Conservation (phyloP, 2,113 vertebrate genomes). For the Silurus asotus region DNA sequence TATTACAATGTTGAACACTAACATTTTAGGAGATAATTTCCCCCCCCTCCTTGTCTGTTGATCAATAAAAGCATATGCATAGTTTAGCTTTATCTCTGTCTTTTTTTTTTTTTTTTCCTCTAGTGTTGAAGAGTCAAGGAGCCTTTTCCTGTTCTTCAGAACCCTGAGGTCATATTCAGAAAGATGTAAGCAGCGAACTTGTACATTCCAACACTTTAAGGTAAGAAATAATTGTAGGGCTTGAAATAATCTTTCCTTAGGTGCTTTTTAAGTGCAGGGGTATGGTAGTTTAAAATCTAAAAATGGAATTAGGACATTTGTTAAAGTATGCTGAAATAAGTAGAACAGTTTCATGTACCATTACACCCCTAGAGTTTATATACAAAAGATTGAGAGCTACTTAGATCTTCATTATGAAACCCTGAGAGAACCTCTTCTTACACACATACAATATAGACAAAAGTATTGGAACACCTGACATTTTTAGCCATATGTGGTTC, state of each 20-base stretch:
- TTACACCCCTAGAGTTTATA: too few relatives aligned
- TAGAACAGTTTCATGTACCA: too few relatives aligned
- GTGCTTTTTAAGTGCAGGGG: neutral
- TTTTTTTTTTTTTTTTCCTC: conserved; percentile 39
- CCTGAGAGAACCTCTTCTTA: too few relatives aligned
- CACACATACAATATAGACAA: too few relatives aligned
- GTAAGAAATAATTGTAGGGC: conserved; percentile 64
- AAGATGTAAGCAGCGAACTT: conserved; percentile 74
- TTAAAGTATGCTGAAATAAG: too few relatives aligned
- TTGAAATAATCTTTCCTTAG: neutral
- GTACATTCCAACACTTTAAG: conserved; percentile 85
- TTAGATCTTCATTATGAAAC: too few relatives aligned
- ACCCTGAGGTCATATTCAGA: conserved; percentile 79
- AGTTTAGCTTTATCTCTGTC: neutral
- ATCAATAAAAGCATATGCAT: neutral
- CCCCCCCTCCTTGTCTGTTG: neutral
- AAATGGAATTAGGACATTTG: too few relatives aligned
- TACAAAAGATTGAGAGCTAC: neutral
- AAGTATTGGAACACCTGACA: too few relatives aligned
- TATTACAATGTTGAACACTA: conserved; percentile 14
- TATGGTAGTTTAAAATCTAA: neutral
- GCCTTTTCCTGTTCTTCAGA: conserved; percentile 81
- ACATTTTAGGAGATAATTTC: neutral
- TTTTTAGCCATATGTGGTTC: too few relatives aligned
- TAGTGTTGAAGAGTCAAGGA: conserved; percentile 78